Base-by-base conservation (phyloP, 2,888 invertebrate genomes). In the Eueremaeus valkanovi region DNA sequence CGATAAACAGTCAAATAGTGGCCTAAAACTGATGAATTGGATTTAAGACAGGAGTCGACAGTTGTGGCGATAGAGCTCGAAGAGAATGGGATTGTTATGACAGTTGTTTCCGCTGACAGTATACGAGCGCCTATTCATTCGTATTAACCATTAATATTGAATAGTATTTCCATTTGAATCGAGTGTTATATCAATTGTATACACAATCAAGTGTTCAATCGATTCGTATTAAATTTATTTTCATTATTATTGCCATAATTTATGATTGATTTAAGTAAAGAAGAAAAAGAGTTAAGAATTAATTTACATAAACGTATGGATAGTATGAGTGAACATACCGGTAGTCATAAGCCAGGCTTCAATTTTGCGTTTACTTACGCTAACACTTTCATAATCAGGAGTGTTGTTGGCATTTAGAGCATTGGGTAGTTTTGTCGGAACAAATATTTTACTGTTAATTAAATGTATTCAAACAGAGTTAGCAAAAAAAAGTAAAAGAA, bases 341-440 rank as follows among this genome's bases (percentile, higher is more conserved):
- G 74, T 74, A 45, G 61, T 66, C 40, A 63, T 74, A 45, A 74
- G 45, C 74, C 74, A 74, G 27, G 74, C 66, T 21, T 74, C 74
- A 27, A 74, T 74, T 61, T 74, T 74, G 2, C 74, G 55, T 33
- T 74, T 74, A 24, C 45, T 66, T 16, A 27, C 11, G 21, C 24
- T 45, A 11, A 63, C 42, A 21, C 29, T 66, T 42, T 74, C 74
- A 42, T 45, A 74, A 18, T 74, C 58, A 49, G 45, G 21, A n/a
- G n/a, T n/a, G n/a, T 27, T 6, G n/a, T 27, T 63, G 24, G 31
- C n/a, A 42, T 27, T 45, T 0, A 68, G 13, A 40, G 21, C 1
- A n/a, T 40, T 68, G n/a, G 68, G 40, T 24, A 68, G 2, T 31
- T 61, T 61, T n/a, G 40, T 66, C 21, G 74, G 74, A 8, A 74